Percentiles rank a stretch among this genome's conserved stretches.
Conservation (phyloP, 2,797 vertebrate species). For the Pitangus sulphuratus region DNA sequence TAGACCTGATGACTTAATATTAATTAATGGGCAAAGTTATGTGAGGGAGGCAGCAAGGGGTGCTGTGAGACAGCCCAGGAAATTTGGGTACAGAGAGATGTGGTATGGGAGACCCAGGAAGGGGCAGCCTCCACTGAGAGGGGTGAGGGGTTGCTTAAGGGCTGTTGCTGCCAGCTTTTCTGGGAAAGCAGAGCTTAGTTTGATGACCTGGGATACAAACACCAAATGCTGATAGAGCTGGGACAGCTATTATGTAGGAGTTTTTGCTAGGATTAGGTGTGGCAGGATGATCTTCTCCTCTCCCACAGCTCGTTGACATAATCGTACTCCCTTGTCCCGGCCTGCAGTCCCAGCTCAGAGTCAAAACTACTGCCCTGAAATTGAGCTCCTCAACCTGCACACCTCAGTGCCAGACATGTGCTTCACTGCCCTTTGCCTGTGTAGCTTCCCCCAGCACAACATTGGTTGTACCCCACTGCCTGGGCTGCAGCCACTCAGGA, state of each 20-base stretch:
- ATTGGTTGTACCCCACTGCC: accelerated
- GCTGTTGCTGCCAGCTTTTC: neutral
- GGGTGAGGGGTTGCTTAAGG: neutral
- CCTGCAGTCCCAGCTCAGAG: neutral
- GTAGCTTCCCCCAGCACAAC: neutral
- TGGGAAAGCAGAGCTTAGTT: neutral
- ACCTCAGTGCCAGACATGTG: neutral
- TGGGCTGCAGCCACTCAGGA: neutral
- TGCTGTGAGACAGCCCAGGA: neutral
- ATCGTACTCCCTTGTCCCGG: accelerated
- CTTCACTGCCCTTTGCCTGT: neutral
- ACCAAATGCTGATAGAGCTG: neutral
- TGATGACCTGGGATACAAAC: neutral
- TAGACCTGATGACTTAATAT: neutral
- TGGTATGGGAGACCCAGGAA: neutral
- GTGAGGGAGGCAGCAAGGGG: neutral
- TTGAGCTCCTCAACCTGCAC: accelerated
- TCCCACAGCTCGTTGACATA: neutral
- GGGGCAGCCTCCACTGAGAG: neutral
- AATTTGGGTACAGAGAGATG: neutral
- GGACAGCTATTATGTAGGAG: neutral
- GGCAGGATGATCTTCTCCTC: neutral
- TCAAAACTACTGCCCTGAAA: neutral
- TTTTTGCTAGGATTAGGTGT: neutral
- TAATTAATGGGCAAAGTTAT: neutral